Conservation (phyloP, 1,140 invertebrate species). For the Thaumetopoea pityocampa region DNA sequence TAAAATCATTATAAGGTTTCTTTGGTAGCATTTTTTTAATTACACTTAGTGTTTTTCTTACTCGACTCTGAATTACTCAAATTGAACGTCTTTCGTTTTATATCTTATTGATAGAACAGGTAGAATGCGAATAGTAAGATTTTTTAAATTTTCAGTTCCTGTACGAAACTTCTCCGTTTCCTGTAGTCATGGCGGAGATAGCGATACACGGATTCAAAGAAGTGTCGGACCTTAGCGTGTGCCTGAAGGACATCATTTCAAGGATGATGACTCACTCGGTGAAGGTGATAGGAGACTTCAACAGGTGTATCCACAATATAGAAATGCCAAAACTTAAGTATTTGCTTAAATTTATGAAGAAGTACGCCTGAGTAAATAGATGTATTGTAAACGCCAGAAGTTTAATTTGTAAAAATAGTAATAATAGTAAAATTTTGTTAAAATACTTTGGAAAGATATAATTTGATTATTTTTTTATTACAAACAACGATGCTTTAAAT, state of each 20-base stretch:
- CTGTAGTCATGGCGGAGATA: conserved; percentile 69
- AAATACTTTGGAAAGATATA: too few relatives aligned
- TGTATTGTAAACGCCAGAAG: too few relatives aligned
- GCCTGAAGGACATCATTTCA: conserved; percentile 67
- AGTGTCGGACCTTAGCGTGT: conserved; percentile 63
- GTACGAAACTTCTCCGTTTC: conserved; percentile 67
- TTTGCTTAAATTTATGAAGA: conserved; percentile 67
- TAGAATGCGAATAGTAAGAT: too few relatives aligned
- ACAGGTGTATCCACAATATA: conserved; percentile 67
- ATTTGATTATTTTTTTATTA: too few relatives aligned
- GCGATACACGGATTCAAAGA: conserved; percentile 69
- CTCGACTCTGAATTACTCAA: neutral
- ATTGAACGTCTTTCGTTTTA: too few relatives aligned
- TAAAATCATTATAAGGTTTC: too few relatives aligned
- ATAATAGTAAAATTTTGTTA: too few relatives aligned
- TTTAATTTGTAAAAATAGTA: too few relatives aligned
- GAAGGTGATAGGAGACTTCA: conserved; percentile 68
- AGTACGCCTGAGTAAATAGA: conserved; percentile 43
- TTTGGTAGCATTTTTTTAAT: too few relatives aligned
- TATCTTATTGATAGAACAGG: too few relatives aligned
- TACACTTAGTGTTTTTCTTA: too few relatives aligned
- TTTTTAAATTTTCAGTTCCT: conserved; percentile 61
- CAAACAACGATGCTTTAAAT: too few relatives aligned
- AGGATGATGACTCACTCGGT: conserved; percentile 71
- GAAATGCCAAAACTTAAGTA: conserved; percentile 71